Evolutionary conservation across 2,797 vertebrate genomes (phyloP).

Genomic region (Sciurus vulgaris): DNA sequence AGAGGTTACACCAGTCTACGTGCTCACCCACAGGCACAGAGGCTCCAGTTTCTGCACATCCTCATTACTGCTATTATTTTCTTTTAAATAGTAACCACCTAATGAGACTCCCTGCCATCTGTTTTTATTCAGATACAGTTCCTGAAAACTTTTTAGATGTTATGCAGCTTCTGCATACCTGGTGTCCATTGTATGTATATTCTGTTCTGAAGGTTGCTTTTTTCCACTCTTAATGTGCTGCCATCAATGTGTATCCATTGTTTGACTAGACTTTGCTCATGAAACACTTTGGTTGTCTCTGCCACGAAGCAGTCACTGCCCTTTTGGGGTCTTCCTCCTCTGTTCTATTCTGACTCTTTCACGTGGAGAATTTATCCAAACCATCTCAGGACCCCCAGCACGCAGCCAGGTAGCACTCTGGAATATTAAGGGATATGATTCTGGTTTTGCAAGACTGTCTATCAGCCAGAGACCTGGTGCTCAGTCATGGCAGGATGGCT

Average conservation of each 20-base stretch:
- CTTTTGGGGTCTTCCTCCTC: neutral
- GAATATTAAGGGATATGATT: neutral
- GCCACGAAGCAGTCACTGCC: neutral
- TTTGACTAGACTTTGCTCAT: neutral
- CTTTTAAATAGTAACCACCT: neutral
- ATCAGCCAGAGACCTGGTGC: neutral
- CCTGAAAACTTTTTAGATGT: neutral
- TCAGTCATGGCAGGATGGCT: neutral
- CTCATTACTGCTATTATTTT: neutral
- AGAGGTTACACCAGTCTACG: neutral
- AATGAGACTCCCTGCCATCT: neutral
- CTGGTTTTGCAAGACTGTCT: neutral
- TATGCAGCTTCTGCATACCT: rapidly evolving
- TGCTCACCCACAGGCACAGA: neutral
- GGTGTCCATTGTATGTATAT: neutral
- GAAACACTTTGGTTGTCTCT: too few species aligned
- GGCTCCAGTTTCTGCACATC: neutral
- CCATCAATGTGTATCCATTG: rapidly evolving
- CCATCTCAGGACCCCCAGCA: neutral
- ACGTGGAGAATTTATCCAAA: neutral
- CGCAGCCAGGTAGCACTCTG: neutral
- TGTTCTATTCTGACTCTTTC: neutral
- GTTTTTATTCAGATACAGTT: neutral
- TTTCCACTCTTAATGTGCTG: rapidly evolving
- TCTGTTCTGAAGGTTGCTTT: neutral